Conservation (phyloP, 2,113 vertebrate species). For the Nasalis larvatus region DNA sequence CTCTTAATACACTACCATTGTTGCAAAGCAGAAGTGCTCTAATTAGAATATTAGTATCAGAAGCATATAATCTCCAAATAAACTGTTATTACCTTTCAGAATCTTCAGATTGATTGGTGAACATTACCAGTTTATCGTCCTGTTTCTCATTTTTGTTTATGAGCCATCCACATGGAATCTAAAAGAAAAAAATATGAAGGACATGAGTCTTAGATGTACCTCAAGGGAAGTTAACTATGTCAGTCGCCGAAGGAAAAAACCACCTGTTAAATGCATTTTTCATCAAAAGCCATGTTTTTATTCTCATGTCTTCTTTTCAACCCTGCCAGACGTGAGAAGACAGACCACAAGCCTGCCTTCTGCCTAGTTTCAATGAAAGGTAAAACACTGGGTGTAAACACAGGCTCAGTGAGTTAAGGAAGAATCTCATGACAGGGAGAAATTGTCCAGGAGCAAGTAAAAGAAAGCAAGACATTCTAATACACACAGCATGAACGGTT, state of each 20-base stretch:
- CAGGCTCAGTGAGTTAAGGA: not conserved
- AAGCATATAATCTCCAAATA: not conserved
- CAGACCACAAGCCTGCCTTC: not conserved
- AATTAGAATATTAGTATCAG: not conserved
- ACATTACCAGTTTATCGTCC: not conserved
- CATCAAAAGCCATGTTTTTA: constrained; percentile 36
- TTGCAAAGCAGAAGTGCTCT: not conserved
- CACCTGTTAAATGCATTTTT: constrained; percentile 39
- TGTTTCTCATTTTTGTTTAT: constrained; percentile 39
- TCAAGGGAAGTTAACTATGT: not conserved
- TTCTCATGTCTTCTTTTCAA: constrained; percentile 43
- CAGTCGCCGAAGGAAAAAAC: not conserved
- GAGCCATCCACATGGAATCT: constrained; percentile 65
- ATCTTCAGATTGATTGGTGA: constrained; percentile 58
- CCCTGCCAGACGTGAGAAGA: not conserved
- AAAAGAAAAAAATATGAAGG: not conserved
- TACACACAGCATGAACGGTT: not conserved
- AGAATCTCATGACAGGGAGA: constrained; percentile 37
- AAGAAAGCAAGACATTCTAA: not conserved
- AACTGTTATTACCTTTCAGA: constrained; percentile 80
- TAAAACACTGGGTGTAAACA: constrained; percentile 36
- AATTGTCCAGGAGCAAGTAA: constrained; percentile 37
- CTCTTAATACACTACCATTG: not conserved
- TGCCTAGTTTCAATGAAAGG: constrained; percentile 22
- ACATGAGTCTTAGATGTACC: rapidly evolving